Evolutionary conservation across 1,140 invertebrate genomes (phyloP), one percentile per base, ranked within the genome.

Genomic region (Lethrus apterus): DNA sequence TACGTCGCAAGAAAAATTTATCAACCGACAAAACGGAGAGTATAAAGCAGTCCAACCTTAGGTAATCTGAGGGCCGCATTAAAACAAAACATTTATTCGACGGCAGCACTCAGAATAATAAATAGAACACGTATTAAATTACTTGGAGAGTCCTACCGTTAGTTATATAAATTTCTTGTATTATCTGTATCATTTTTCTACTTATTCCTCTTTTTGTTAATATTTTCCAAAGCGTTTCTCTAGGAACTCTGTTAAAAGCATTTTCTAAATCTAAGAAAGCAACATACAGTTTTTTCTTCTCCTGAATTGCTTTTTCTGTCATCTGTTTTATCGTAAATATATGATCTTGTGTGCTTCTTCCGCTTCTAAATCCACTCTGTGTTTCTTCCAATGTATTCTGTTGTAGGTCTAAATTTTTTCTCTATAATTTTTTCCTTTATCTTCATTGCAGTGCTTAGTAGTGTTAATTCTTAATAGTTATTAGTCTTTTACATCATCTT

Each of bases 261-360:
- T 33, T 33, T 33, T 33, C 32, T 7, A 33, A 15, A 15, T 33
- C 32, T 10, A 33, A 8, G 13, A 33, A 13, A 33, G 32, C 32
- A 7, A 33, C 32, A 15, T 33, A 33, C 8, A 3, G 11, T 13
- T 15, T 8, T 33, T 15, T 33, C 8, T 33, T 33, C 17, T 40
- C 14, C 13, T 21, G 17, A 18, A 40, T 33, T 33, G 17, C 8
- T 10, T 15, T 44, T 26, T 46, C 44, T 9, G 21, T 46, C 13
- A 46, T n/a, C 23, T 48, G 34, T 20, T 36, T 41, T 17, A 48
- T n/a, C 4, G 36, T 48, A 29, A 48, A 48, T 30, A 43, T 30
- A 23, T 48, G 18, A 19, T 48, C 46, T 30, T 43, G 20, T 4
- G n/a, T 41, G n/a, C n/a, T 15, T 14, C 24, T 17, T 32, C 46